phyloP scores from a whole-genome alignment of 2,113 vertebrate species.

The Boulengeromyrus knoepffleri region DNA sequence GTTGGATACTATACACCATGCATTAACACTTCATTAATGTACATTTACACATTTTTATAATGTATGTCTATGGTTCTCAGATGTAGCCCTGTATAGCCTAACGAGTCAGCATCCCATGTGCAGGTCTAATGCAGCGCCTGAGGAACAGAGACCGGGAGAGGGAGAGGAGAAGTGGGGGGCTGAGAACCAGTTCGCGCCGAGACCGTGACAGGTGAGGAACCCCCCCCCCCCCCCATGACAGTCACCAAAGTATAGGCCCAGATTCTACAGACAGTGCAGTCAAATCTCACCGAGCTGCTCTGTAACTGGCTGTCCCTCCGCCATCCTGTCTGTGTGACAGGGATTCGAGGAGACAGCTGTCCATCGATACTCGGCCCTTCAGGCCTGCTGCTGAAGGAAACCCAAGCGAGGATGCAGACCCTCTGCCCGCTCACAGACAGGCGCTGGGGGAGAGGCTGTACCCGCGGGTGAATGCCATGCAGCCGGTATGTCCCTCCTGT shows the following conservation, averaged over 20 bases:
- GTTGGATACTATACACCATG: neutral
- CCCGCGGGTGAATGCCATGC: conserved; percentile 95
- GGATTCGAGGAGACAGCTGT: conserved; percentile 94
- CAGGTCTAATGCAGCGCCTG: conserved; percentile 96
- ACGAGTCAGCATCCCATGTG: neutral
- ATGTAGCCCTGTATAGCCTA: neutral
- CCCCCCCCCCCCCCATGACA: neutral
- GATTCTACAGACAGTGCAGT: neutral
- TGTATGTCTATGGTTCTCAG: neutral
- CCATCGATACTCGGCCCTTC: conserved; percentile 93
- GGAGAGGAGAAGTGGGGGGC: conserved; percentile 87
- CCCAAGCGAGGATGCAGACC: conserved; percentile 92
- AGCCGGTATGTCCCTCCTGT: conserved; percentile 65
- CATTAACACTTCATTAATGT: neutral
- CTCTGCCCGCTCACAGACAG: conserved; percentile 91
- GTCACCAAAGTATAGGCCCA: neutral
- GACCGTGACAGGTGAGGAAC: conserved; percentile 81
- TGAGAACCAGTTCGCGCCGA: conserved; percentile 89
- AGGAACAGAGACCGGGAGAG: conserved; percentile 91
- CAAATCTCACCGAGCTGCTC: neutral
- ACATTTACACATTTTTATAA: neutral
- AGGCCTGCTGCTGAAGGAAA: conserved; percentile 93
- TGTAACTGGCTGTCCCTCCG: neutral
- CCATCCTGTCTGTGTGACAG: conserved; percentile 47
- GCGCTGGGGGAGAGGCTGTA: conserved; percentile 96